Base-by-base conservation (phyloP, 2,113 vertebrate species). In the Neolamprologus kungweensis region DNA sequence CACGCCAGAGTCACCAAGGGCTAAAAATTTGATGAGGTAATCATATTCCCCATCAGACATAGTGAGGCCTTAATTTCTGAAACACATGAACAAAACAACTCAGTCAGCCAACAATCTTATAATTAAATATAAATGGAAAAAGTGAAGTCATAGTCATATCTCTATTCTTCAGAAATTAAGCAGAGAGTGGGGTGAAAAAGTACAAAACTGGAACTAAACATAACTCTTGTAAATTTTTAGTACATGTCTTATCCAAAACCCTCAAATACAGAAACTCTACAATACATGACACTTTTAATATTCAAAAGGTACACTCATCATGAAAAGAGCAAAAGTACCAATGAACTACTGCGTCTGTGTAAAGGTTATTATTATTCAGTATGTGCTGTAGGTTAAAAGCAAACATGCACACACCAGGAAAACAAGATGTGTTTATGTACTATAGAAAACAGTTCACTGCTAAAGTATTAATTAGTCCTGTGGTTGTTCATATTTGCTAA, bases 11-110 rank as follows among this genome's bases (percentile, higher is more conserved):
- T 99, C 99, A 33, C 99, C 99, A 0, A 99, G 97, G 7, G 98
- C 98, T 92, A 99, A 95, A 94, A 99, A 98, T 92, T 99, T 99
- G 96, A 99, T 99, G 95, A 99, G 98, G 96, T 99, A 99, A 97
- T 99, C 99, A 3, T 99, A 99, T 83, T 99, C 99, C 94, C 99
- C 98, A 97, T 99, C 98, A 96, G 97, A 98, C 98, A 99, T 99
- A 92, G 96, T 97, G 97, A 97, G 91, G 84, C 90, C 88, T 95
- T 95, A 93, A 82, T 95, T 87, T 92, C 95, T 96, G 93, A 87
- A 89, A 92, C 33, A 85, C 31, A 92, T 13, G 89, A 33, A 83
- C 14, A 89, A 81, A 58, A 91, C 11, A n/a, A 78, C 6, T 81
- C 17, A 63, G 11, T 37, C 45, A 51, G 33, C 3, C 26, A 78